Evolutionary conservation across 92 coral and sea anemone species (phyloP).

Genomic region (Hydrozoanthus gracilis): DNA sequence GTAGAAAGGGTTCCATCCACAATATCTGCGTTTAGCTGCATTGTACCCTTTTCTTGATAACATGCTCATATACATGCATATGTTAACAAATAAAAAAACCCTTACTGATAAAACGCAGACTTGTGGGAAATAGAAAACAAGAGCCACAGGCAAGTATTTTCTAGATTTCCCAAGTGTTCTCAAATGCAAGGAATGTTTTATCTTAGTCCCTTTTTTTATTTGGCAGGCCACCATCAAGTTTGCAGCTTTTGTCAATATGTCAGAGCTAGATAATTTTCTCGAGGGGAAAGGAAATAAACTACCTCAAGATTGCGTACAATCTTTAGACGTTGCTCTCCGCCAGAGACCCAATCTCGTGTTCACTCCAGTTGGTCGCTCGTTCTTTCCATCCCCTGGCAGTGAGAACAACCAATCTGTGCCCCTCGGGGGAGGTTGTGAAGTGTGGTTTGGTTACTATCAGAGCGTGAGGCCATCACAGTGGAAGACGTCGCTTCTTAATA

Average conservation of each 20-base stretch:
- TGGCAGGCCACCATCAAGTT: slow-evolving; percentile 84
- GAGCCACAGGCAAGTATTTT: too few relatives aligned
- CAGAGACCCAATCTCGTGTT: slow-evolving; percentile 68
- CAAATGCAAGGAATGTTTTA: too few relatives aligned
- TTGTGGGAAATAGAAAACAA: too few relatives aligned
- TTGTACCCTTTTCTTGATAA: too few relatives aligned
- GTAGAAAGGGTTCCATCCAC: too few relatives aligned
- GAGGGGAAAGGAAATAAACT: slow-evolving; percentile 52
- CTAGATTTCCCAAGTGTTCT: too few relatives aligned
- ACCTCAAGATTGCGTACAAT: slow-evolving; percentile 81
- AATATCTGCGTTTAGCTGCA: too few relatives aligned
- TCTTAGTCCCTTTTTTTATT: not conserved
- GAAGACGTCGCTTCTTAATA: slow-evolving; percentile 89
- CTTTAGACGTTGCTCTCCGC: slow-evolving; percentile 79
- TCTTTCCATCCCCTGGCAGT: slow-evolving; percentile 68
- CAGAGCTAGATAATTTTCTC: slow-evolving; percentile 65
- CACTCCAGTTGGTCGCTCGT: slow-evolving; percentile 85
- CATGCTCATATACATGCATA: too few relatives aligned
- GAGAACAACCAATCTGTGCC: slow-evolving; percentile 13
- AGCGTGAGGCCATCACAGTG: slow-evolving; percentile 91
- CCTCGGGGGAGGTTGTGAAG: slow-evolving; percentile 88
- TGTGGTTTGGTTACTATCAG: slow-evolving; percentile 83
- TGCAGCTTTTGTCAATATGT: slow-evolving; percentile 75
- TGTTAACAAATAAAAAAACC: too few relatives aligned
- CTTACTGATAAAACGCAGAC: too few relatives aligned